Evolutionary conservation across 2,113 vertebrate genomes (phyloP).

Genomic region (Parotia lawesii): DNA sequence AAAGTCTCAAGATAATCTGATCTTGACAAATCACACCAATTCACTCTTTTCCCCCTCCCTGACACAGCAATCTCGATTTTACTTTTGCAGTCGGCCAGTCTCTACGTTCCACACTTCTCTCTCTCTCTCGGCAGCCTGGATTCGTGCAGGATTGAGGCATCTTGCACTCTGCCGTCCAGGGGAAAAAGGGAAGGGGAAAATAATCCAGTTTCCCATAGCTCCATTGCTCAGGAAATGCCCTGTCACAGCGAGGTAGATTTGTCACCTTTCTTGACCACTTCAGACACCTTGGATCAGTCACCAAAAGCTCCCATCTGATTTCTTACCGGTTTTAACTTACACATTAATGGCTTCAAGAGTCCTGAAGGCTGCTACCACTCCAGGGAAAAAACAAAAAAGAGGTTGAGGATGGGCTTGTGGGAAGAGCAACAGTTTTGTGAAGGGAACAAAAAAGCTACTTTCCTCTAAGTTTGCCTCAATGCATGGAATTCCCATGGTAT

Average conservation of each 20-base stretch:
- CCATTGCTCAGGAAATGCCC: not conserved
- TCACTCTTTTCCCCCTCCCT: not conserved
- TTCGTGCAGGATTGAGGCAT: not conserved
- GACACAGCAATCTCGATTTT: not conserved
- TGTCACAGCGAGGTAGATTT: not conserved
- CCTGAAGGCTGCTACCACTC: not conserved
- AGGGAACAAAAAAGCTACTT: not conserved
- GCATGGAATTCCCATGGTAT: not conserved
- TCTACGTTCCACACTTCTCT: not conserved
- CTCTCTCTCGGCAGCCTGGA: rapidly evolving
- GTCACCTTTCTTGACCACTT: not conserved
- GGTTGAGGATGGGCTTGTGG: not conserved
- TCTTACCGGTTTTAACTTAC: not conserved
- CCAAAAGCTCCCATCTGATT: not conserved
- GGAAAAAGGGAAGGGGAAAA: not conserved
- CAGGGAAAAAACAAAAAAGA: too few relatives aligned
- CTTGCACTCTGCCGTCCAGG: not conserved
- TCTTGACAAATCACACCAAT: not conserved
- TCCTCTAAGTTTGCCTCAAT: not conserved
- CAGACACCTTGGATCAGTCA: not conserved
- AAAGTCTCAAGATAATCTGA: not conserved
- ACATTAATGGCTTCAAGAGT: not conserved
- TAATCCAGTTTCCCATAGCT: not conserved
- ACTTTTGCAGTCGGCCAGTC: not conserved
- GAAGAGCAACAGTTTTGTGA: not conserved